Evolutionary conservation across 2,888 invertebrate species (phyloP).

Genomic region (Lasiommata megera): DNA sequence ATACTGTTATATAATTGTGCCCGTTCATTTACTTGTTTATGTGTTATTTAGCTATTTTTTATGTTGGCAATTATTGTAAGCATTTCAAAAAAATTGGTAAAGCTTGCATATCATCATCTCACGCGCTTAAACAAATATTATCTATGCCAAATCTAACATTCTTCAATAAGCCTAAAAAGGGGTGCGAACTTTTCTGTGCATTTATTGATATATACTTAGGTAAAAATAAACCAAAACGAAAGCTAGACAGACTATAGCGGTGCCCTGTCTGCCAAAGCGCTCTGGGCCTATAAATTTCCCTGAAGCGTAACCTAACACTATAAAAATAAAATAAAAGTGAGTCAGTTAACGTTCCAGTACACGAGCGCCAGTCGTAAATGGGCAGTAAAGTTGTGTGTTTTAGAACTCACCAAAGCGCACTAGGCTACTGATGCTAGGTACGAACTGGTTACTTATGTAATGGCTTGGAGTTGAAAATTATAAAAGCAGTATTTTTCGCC

Average conservation of each 20-base stretch:
- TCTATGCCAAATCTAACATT: too few species aligned
- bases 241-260: background rate
- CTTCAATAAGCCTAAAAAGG: too few species aligned
- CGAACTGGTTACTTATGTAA: background rate
- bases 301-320: conserved; percentile 9
- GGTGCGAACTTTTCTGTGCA: too few species aligned
- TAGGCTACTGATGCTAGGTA: conserved; percentile 4
- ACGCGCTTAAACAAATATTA: too few species aligned
- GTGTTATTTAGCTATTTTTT: too few species aligned
- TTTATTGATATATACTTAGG: too few species aligned
- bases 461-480: background rate
- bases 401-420: conserved; percentile 9
- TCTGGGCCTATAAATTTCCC: background rate
- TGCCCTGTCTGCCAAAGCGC: background rate
- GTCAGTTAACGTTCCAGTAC: conserved; percentile 17
- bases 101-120: too few species aligned
- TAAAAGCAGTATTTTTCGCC: too few species aligned
- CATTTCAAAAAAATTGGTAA: too few species aligned
- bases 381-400: conserved; percentile 26
- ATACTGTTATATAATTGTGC: too few species aligned
- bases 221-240: background rate
- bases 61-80: too few species aligned
- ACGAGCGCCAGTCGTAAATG: conserved; percentile 22
- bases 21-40: too few species aligned
- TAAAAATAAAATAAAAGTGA: conserved; percentile 14